Evolutionary conservation across 1,140 invertebrate genomes (phyloP).

Genomic region (Marisa cornuarietis): DNA sequence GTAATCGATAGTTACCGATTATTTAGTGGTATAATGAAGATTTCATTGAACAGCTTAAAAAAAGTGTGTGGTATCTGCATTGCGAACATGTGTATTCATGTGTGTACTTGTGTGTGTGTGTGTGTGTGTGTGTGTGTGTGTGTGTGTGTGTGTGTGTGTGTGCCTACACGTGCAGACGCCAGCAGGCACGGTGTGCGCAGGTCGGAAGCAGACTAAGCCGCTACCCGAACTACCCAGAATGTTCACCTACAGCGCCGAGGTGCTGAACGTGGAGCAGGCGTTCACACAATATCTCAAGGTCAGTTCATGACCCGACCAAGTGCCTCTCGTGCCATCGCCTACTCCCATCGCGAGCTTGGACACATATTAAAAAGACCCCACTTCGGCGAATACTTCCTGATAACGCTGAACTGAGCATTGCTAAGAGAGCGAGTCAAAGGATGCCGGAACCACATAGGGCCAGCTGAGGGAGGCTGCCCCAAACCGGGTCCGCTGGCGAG

Average conservation of each 20-base stretch:
- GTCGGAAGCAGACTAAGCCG: conserved; percentile 30
- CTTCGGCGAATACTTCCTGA: too few species aligned
- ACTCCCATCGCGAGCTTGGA: too few species aligned
- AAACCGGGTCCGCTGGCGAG: too few species aligned
- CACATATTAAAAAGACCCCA: too few species aligned
- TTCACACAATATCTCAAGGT: conserved; percentile 15
- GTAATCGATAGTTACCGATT: neutral
- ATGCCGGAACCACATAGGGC: too few species aligned
- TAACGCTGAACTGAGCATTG: too few species aligned
- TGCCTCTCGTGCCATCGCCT: too few species aligned
- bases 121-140: neutral
- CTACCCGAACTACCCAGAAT: conserved; percentile 36
- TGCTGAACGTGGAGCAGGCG: conserved; percentile 29
- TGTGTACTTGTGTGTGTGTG: conserved; percentile 3
- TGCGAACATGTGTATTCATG: neutral
- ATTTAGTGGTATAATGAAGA: neutral
- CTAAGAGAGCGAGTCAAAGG: too few species aligned
- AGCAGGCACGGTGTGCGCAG: conserved; percentile 35
- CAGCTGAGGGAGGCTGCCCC: too few species aligned
- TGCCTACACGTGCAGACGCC: conserved; percentile 10
- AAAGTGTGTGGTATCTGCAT: neutral
- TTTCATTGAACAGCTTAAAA: neutral
- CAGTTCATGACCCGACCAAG: too few species aligned
- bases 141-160: neutral
- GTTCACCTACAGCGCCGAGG: conserved; percentile 45